phyloP scores from a whole-genome alignment of 2,888 invertebrate species.

The Meganola albula region DNA sequence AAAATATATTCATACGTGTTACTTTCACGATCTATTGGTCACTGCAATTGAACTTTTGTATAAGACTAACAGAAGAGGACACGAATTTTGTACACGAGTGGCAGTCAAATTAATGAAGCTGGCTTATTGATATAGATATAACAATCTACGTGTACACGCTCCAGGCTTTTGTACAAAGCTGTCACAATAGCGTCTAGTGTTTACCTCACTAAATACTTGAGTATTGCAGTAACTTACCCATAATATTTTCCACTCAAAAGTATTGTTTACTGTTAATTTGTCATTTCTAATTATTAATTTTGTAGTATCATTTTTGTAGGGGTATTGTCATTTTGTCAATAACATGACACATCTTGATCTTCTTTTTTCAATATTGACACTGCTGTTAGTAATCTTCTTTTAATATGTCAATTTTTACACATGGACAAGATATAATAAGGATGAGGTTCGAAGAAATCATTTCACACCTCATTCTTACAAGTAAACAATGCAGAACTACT shows the following conservation, averaged over 20 bases:
- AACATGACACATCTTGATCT: constrained; percentile 53
- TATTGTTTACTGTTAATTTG: constrained; percentile 25
- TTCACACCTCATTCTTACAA: too few species aligned
- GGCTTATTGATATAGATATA: constrained; percentile 39
- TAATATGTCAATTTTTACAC: constrained; percentile 6
- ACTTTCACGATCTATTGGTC: too few species aligned
- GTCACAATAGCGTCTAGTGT: constrained; percentile 40
- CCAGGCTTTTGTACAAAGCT: constrained; percentile 68
- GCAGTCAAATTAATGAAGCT: constrained; percentile 46
- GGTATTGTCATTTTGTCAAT: constrained; percentile 35
- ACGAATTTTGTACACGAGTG: constrained; percentile 37
- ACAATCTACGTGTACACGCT: constrained; percentile 29
- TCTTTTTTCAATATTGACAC: constrained; percentile 63
- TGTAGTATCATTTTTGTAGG: constrained; percentile 32
- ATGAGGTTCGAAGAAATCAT: neutral
- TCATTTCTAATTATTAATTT: constrained; percentile 24
- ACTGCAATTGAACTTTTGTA: constrained; percentile 60
- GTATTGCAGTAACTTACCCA: constrained; percentile 47
- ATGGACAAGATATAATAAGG: constrained; percentile 6
- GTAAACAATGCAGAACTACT: too few species aligned
- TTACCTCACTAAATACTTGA: constrained; percentile 17
- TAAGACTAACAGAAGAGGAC: constrained; percentile 21
- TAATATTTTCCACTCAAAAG: constrained; percentile 33
- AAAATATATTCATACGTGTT: too few species aligned
- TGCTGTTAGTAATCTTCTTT: constrained; percentile 27